phyloP scores from a whole-genome alignment of 2,113 vertebrate species.

The Pituophis catenifer region DNA sequence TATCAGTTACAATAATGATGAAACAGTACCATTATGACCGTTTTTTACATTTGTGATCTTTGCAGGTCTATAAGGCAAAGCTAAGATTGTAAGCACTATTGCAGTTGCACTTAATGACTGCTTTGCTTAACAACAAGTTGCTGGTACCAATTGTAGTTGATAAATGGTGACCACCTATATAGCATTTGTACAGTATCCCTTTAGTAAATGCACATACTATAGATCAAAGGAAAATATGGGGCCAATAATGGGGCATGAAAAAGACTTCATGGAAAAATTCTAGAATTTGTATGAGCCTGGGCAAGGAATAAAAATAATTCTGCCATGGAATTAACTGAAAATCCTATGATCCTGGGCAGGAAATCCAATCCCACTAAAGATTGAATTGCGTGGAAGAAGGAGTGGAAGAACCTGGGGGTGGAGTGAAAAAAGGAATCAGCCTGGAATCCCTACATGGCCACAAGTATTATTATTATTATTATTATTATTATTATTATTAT shows the following conservation, averaged over 20 bases:
- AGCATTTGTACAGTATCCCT: neutral
- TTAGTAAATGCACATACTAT: neutral
- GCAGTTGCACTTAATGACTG: neutral
- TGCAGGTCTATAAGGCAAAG: neutral
- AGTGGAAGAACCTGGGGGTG: neutral
- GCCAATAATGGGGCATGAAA: neutral
- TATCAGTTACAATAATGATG: too few relatives aligned
- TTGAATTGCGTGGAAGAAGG: neutral
- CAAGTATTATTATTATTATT: neutral
- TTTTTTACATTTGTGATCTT: too few relatives aligned
- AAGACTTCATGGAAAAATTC: neutral
- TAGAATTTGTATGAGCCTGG: neutral
- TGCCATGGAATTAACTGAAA: neutral
- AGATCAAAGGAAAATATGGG: neutral
- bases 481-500: too few relatives aligned
- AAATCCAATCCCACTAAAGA: neutral
- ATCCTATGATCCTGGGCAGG: neutral
- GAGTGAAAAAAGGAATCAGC: neutral
- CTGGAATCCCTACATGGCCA: neutral
- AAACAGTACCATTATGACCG: too few relatives aligned
- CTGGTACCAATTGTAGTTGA: neutral
- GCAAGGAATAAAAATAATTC: neutral
- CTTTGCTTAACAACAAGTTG: neutral
- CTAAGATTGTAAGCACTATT: neutral
- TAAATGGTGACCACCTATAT: neutral